Evolutionary conservation across 2,797 vertebrate species (phyloP).

Genomic region (Spinus pinus): DNA sequence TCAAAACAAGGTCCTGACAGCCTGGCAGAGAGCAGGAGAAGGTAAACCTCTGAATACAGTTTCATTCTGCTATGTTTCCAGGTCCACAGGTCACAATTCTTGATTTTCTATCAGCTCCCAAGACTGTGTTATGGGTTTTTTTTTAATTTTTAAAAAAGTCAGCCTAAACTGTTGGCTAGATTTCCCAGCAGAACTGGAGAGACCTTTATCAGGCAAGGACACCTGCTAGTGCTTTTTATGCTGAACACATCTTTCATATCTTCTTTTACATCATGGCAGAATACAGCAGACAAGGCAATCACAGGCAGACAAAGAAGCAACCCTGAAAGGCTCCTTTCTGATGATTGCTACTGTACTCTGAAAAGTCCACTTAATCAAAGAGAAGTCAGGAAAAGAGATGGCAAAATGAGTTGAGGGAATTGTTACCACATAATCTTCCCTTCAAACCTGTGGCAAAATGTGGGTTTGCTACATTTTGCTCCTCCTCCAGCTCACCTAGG

Average conservation of each 20-base stretch:
- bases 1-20: background rate
- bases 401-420: background rate
- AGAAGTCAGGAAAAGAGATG: background rate
- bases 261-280: background rate
- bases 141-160: background rate
- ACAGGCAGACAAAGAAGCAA: background rate
- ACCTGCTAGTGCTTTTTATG: background rate
- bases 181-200: background rate
- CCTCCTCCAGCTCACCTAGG: background rate
- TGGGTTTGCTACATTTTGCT: background rate
- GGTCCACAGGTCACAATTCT: background rate
- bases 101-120: background rate
- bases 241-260: background rate
- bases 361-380: background rate
- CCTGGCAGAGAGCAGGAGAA: background rate
- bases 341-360: background rate
- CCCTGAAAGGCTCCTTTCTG: background rate
- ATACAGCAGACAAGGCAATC: background rate
- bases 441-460: background rate
- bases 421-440: background rate
- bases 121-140: fast-evolving
- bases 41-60: background rate
- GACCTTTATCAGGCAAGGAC: background rate
- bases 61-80: background rate
- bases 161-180: background rate